Conservation (phyloP, 2,113 vertebrate species). For the Leuciscus idus region DNA sequence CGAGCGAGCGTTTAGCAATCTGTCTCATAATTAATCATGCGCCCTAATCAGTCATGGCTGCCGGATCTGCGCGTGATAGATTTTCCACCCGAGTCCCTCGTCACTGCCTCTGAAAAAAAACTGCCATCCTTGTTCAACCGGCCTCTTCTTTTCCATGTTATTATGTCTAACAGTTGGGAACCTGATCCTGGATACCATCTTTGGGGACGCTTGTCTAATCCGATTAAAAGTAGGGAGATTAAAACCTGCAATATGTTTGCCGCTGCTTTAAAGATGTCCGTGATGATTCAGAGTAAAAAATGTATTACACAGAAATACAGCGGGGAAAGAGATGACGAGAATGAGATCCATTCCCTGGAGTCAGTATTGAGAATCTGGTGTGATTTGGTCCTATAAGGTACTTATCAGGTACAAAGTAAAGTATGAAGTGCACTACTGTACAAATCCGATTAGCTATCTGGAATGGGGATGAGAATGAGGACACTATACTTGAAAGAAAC, state of each 20-base stretch:
- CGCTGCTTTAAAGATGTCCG: conserved; percentile 8
- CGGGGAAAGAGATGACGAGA: background rate
- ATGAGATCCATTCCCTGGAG: background rate
- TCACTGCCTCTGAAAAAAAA: conserved; percentile 2
- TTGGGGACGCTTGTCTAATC: background rate
- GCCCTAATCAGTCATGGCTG: conserved; percentile 70
- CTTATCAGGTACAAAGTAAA: conserved; percentile 14
- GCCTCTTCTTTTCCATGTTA: conserved; percentile 10
- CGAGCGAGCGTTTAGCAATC: conserved; percentile 70
- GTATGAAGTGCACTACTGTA: background rate
- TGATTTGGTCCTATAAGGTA: conserved; percentile 10
- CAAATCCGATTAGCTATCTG: background rate
- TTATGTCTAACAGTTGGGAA: conserved; percentile 28
- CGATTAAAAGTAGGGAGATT: conserved; percentile 24
- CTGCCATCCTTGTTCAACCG: background rate
- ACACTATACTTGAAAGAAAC: background rate
- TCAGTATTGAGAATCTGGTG: background rate
- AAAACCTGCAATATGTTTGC: conserved; percentile 10
- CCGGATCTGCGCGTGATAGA: conserved; percentile 47
- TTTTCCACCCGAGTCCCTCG: conserved; percentile 18
- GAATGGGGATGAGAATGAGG: background rate
- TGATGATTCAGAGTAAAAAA: background rate
- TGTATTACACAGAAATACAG: background rate
- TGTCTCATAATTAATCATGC: conserved; percentile 77
- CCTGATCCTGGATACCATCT: conserved; percentile 10